Conservation (phyloP, 2,113 vertebrate genomes). For the Otis tarda region DNA sequence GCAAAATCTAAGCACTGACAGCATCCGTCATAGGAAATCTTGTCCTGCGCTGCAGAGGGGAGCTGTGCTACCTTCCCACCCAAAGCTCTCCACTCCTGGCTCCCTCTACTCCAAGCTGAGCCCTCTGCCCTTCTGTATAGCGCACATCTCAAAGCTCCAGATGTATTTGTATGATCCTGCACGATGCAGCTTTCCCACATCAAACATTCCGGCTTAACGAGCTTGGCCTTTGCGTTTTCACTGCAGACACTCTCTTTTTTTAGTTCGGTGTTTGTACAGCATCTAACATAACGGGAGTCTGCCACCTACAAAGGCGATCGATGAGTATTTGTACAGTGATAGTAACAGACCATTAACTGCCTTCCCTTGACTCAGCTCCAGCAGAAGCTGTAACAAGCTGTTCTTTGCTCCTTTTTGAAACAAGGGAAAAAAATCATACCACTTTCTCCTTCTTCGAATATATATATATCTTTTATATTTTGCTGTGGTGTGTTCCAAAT, state of each 20-base stretch:
- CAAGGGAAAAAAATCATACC: not conserved
- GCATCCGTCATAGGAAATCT: not conserved
- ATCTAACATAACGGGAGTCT: not conserved
- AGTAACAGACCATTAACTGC: not conserved
- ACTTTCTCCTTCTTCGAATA: not conserved
- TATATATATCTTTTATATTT: constrained; percentile 1
- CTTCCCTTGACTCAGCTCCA: not conserved
- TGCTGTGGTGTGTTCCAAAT: constrained; percentile 4
- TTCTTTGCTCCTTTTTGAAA: not conserved
- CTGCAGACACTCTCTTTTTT: not conserved
- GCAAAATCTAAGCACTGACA: not conserved
- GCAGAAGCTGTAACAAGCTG: not conserved
- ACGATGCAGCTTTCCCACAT: not conserved
- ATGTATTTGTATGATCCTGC: not conserved
- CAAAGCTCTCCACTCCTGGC: not conserved
- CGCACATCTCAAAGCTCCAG: not conserved
- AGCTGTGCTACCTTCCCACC: not conserved
- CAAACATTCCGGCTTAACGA: not conserved
- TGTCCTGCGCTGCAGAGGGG: not conserved
- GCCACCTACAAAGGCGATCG: not conserved
- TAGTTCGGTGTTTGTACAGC: not conserved
- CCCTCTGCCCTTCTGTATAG: not conserved
- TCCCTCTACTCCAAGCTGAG: not conserved
- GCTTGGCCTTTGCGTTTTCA: not conserved
- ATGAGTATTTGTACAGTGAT: not conserved